phyloP scores from a whole-genome alignment of 2,797 vertebrate genomes.

The Falco biarmicus region DNA sequence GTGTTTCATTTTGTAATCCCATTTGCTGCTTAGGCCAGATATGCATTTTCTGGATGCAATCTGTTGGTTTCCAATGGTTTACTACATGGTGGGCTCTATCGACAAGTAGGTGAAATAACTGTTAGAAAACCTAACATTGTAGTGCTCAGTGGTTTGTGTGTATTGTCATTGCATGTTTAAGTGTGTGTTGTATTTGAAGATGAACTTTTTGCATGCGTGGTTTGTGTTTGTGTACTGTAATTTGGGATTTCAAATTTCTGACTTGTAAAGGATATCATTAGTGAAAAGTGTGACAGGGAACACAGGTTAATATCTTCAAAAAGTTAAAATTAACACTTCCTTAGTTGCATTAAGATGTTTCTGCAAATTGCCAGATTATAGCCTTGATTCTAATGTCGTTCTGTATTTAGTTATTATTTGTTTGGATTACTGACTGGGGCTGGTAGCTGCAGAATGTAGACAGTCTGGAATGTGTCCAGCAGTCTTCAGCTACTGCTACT shows the following conservation, averaged over 20 bases:
- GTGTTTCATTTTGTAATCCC: conserved; percentile 83
- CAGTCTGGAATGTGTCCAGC: not conserved
- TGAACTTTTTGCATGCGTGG: conserved; percentile 60
- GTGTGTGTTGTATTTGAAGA: conserved; percentile 29
- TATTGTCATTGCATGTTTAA: conserved; percentile 68
- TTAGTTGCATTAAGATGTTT: not conserved
- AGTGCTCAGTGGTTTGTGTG: conserved; percentile 72
- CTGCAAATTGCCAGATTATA: not conserved
- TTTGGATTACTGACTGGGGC: not conserved
- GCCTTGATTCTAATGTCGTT: not conserved
- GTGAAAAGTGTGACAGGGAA: not conserved
- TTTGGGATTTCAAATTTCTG: not conserved
- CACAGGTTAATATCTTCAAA: not conserved
- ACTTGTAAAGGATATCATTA: not conserved
- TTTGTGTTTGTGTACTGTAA: conserved; percentile 11
- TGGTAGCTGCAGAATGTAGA: not conserved
- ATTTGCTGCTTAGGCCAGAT: conserved; percentile 87
- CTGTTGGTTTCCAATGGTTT: conserved; percentile 94
- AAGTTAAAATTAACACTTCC: not conserved
- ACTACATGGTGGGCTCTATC: conserved; percentile 92
- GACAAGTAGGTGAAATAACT: conserved; percentile 87
- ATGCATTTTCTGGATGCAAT: conserved; percentile 93
- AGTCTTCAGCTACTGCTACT: not conserved
- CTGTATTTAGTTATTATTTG: not conserved
- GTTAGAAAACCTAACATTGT: conserved; percentile 69